Percentiles rank a stretch among this genome's conserved stretches.
Conservation (phyloP, 2,888 invertebrate genomes). For the Papilio gigon region DNA sequence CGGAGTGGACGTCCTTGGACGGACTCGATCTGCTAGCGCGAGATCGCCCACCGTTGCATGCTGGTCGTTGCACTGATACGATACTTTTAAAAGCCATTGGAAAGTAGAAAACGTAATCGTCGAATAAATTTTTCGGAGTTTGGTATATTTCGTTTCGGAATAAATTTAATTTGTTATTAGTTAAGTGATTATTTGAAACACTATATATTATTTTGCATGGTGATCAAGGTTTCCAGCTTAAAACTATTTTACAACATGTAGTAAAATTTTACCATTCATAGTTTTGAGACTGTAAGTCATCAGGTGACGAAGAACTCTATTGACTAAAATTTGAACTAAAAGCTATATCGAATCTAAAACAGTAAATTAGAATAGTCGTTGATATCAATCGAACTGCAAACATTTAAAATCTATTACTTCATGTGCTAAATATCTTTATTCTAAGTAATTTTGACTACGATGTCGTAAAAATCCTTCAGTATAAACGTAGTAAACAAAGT, state of each 20-base stretch:
- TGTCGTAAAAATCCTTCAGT: constrained; percentile 46
- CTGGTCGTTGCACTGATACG: constrained; percentile 81
- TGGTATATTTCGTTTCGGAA: constrained; percentile 42
- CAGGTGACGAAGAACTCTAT: no score
- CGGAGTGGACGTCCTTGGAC: constrained; percentile 81
- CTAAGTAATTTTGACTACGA: background rate
- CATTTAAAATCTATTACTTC: background rate
- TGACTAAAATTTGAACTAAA: no score
- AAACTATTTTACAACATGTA: background rate
- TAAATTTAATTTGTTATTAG: constrained; percentile 11
- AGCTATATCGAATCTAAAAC: no score
- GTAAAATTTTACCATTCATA: no score
- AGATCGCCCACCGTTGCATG: constrained; percentile 75
- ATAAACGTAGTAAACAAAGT: constrained; percentile 49
- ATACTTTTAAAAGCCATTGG: constrained; percentile 80
- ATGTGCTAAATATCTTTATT: background rate
- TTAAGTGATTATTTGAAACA: background rate
- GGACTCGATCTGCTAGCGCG: constrained; percentile 82
- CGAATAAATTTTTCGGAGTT: constrained; percentile 57
- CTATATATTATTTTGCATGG: background rate
- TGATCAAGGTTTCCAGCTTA: background rate
- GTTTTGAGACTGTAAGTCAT: no score
- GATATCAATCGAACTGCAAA: no score
- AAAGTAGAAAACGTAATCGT: constrained; percentile 76
- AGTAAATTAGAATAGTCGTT: no score